These are phyloP conservation scores for Dermochelys coriacea DNA, from an alignment of 2,797 vertebrate genomes.

Conservation along the genomic window DNA sequence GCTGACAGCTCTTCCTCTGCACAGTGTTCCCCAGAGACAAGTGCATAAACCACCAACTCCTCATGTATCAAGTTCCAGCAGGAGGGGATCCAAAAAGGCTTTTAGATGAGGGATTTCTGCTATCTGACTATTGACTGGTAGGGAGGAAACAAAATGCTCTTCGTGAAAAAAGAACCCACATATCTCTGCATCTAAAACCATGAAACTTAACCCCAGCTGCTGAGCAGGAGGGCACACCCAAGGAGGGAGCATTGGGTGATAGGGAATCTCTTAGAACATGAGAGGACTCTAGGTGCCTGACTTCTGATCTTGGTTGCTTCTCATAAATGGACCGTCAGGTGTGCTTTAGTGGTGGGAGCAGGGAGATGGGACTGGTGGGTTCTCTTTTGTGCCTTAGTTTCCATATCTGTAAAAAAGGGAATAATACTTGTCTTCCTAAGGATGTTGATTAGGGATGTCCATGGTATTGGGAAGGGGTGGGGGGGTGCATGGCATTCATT, in stretches of 20 bases:
- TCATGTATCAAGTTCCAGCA: slow-evolving; percentile 29
- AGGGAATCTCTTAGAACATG: neutral
- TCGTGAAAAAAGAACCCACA: neutral
- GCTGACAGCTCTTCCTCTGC: neutral
- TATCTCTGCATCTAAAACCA: neutral
- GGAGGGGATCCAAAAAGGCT: slow-evolving; percentile 20
- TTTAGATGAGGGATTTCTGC: slow-evolving; percentile 37
- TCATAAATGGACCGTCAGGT: neutral
- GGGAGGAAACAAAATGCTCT: slow-evolving; percentile 16
- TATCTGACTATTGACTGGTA: neutral
- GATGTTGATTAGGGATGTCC: neutral
- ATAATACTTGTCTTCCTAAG: neutral
- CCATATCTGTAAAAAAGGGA: neutral
- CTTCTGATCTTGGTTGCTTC: neutral
- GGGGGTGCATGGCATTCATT: neutral
- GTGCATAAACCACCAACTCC: neutral
- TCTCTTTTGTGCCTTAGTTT: neutral
- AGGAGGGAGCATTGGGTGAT: neutral
- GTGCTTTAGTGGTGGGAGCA: neutral
- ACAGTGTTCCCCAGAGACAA: neutral
- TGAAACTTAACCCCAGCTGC: neutral
- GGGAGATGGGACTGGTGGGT: neutral
- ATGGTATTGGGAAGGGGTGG: neutral
- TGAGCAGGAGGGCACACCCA: neutral
- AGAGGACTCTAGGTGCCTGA: neutral